Conservation (phyloP, 2,797 vertebrate species). For the Tachyglossus aculeatus region DNA sequence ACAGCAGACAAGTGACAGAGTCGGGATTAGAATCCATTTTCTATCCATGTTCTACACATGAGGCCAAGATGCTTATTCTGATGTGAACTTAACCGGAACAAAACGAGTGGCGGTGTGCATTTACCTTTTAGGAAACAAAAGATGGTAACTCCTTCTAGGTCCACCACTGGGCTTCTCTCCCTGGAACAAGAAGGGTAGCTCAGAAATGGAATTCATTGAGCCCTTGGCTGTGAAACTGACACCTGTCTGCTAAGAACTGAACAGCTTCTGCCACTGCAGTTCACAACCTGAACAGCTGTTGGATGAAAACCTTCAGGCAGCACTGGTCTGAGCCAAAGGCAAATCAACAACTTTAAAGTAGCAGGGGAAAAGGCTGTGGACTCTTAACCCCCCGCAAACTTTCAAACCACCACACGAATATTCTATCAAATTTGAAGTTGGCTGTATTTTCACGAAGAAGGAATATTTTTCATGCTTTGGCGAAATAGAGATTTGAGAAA, state of each 20-base stretch:
- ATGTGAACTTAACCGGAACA: no score
- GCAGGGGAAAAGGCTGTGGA: neutral
- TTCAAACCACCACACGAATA: neutral
- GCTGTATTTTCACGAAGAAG: constrained; percentile 5
- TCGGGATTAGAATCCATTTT: no score
- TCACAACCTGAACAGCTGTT: constrained; percentile 9
- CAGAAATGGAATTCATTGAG: constrained; percentile 1
- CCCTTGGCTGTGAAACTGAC: constrained; percentile 3
- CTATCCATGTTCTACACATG: no score
- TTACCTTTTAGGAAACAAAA: no score
- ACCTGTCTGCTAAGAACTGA: constrained; percentile 19
- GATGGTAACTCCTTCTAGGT: no score
- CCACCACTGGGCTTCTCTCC: no score
- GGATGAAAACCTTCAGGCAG: constrained; percentile 25
- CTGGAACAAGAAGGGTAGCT: neutral
- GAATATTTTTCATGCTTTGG: neutral
- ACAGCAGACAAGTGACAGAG: no score
- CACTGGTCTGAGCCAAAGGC: neutral
- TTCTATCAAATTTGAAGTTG: neutral
- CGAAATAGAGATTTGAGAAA: neutral
- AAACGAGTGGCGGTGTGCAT: no score
- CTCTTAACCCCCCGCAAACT: neutral
- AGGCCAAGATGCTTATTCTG: no score
- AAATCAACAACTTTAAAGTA: neutral
- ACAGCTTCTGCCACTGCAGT: neutral